Evolutionary conservation across 2,113 vertebrate species (phyloP), one percentile per base, ranked within the genome.

Genomic region (Epinephelus fuscoguttatus): DNA sequence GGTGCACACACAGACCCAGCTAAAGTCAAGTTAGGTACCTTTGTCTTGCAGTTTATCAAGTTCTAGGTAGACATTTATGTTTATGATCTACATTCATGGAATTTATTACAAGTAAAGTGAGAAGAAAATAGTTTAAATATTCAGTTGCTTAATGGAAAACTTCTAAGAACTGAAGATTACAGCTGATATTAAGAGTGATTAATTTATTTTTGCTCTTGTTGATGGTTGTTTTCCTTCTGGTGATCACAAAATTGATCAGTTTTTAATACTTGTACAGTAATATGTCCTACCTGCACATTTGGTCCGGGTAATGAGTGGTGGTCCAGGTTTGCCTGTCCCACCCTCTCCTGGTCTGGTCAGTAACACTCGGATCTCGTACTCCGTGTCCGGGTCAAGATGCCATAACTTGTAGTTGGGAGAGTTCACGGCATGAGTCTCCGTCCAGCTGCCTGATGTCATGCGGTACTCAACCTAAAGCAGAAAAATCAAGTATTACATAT

Each of bases 351-450:
- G 98, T 61, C 98, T 94, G 4, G 98, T 99, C 3, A 99, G 96
- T 18, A 99, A 90, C 27, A 99, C 98, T 4, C 97, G 94, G 88
- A 99, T 98, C 92, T 99, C 98, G 0, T 99, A 99, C 57, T 99
- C 98, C 0, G 98, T 99, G 91, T 99, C 98, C 0, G 98, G 98
- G 84, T 99, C 98, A 77, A 99, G 95, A 88, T 99, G 98, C 98
- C 98, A 99, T 13, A 99, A 92, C 71, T 99, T 99, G 75, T 99
- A 99, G 2, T 97, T 98, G 0, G 98, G 97, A 1, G 98, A 97
- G 15, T 98, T 99, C 77, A 99, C 98, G 0, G 98, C 98, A 1
- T 99, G 98, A 2, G 97, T 99, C 95, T 99, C 98, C 0, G 96
- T 99, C 98, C 98, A 99, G 49, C 95, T 97, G 18, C 98, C 98